Percentiles rank a stretch among this genome's conserved stretches.
These are phyloP conservation scores for Danionella cerebrum DNA, from an alignment of 2,113 vertebrate species.

Conservation along the genomic window DNA sequence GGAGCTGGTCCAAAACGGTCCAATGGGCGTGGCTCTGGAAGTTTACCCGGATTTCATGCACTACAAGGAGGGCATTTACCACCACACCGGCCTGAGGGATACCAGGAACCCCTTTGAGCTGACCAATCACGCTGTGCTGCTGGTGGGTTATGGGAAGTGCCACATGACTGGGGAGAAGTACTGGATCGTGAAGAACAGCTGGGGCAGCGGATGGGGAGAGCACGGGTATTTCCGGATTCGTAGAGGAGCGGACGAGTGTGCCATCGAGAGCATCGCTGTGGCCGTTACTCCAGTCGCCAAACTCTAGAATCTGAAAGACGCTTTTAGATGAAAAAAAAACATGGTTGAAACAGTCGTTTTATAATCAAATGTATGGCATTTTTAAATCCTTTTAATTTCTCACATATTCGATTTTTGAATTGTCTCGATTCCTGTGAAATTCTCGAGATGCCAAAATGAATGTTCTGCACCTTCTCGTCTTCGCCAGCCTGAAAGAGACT, in stretches of 20 bases:
- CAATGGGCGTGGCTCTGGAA: conserved; percentile 82
- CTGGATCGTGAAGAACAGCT: conserved; percentile 98
- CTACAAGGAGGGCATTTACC: conserved; percentile 82
- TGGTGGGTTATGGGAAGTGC: conserved; percentile 85
- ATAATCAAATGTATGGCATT: too few relatives aligned
- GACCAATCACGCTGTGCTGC: conserved; percentile 89
- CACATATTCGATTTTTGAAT: too few relatives aligned
- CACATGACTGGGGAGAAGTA: conserved; percentile 69
- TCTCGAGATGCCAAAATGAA: too few relatives aligned
- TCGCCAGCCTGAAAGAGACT: too few relatives aligned
- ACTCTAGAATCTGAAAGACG: conserved; percentile 57
- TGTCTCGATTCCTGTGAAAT: too few relatives aligned
- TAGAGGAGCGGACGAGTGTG: conserved; percentile 81
- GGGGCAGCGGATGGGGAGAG: conserved; percentile 83
- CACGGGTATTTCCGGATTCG: conserved; percentile 88
- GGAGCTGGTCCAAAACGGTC: conserved; percentile 79
- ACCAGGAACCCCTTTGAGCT: conserved; percentile 84
- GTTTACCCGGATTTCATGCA: conserved; percentile 81
- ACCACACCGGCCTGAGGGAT: conserved; percentile 80
- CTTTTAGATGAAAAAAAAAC: neutral
- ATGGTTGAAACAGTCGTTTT: neutral
- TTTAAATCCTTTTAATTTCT: too few relatives aligned
- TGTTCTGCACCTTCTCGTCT: too few relatives aligned
- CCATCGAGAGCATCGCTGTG: conserved; percentile 87
- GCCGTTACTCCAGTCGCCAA: conserved; percentile 75